Evolutionary conservation across 2,888 invertebrate genomes (phyloP).

Genomic region (Caenorhabditis sp.): DNA sequence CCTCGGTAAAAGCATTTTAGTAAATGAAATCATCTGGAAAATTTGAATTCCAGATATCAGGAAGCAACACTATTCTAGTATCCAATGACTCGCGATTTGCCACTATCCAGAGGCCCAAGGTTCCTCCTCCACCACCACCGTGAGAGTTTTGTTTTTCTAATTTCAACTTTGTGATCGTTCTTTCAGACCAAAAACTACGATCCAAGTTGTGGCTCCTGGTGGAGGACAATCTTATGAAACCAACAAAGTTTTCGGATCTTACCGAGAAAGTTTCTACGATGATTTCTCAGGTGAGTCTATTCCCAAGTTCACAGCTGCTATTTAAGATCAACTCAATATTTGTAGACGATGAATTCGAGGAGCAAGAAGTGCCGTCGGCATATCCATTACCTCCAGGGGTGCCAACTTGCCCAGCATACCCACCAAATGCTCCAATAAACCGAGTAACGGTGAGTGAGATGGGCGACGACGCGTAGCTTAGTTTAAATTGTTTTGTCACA

Average conservation of each 20-base stretch:
- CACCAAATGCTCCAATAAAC: conserved; percentile 73
- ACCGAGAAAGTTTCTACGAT: conserved; percentile 65
- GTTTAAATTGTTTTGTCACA: conserved; percentile 48
- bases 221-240: conserved; percentile 41
- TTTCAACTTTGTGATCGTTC: neutral
- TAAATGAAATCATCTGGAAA: neutral
- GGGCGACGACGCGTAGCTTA: neutral
- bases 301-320: neutral
- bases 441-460: conserved; percentile 71
- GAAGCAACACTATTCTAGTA: conserved; percentile 61
- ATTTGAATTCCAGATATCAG: conserved; percentile 36
- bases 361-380: conserved; percentile 51
- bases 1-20: conserved; percentile 37
- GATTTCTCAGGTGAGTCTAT: conserved; percentile 54
- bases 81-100: conserved; percentile 67
- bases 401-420: conserved; percentile 72
- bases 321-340: neutral
- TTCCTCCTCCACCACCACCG: conserved; percentile 75
- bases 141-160: conserved; percentile 29
- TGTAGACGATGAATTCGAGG: conserved; percentile 68
- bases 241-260: conserved; percentile 47
- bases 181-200: conserved; percentile 68
- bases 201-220: conserved; percentile 58
- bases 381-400: conserved; percentile 70
- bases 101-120: conserved; percentile 70